A percentile compares a stretch with the other conserved stretches of the same genome.
Evolutionary conservation across 2,888 invertebrate genomes (phyloP).

Genomic region (Hypena proboscidalis): DNA sequence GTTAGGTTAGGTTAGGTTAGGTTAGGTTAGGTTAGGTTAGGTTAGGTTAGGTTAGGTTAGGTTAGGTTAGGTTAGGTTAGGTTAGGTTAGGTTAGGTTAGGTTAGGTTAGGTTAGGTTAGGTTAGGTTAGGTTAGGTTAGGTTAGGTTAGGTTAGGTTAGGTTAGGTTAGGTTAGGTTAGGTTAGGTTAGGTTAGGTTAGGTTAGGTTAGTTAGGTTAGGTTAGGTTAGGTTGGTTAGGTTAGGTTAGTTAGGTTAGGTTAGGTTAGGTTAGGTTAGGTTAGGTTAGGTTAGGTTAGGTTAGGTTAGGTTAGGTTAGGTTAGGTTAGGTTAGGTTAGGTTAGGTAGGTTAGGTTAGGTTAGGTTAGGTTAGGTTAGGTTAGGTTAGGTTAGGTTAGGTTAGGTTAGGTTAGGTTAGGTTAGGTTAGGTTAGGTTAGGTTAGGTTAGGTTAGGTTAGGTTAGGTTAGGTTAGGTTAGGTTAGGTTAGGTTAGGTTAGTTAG

Average conservation of each 20-base stretch:
- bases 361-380: slow-evolving; percentile 10
- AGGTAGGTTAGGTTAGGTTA: slow-evolving; percentile 12
- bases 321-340: slow-evolving; percentile 22
- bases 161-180: slow-evolving; percentile 20
- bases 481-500: slow-evolving; percentile 22
- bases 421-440: slow-evolving; percentile 24
- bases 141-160: slow-evolving; percentile 24
- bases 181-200: slow-evolving; percentile 24
- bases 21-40: too few species aligned
- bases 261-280: slow-evolving; percentile 16
- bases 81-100: slow-evolving; percentile 19
- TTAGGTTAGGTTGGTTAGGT: slow-evolving; percentile 19
- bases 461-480: slow-evolving; percentile 16
- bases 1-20: too few species aligned
- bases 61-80: too few species aligned
- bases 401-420: slow-evolving; percentile 14
- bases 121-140: slow-evolving; percentile 21
- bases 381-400: slow-evolving; percentile 18
- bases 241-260: slow-evolving; percentile 21
- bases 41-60: too few species aligned
- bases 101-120: slow-evolving; percentile 27
- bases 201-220: slow-evolving; percentile 26
- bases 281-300: slow-evolving; percentile 16
- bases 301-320: slow-evolving; percentile 22
- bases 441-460: slow-evolving; percentile 18